Conservation (phyloP, 2,113 vertebrate genomes). For the Micromys minutus region DNA sequence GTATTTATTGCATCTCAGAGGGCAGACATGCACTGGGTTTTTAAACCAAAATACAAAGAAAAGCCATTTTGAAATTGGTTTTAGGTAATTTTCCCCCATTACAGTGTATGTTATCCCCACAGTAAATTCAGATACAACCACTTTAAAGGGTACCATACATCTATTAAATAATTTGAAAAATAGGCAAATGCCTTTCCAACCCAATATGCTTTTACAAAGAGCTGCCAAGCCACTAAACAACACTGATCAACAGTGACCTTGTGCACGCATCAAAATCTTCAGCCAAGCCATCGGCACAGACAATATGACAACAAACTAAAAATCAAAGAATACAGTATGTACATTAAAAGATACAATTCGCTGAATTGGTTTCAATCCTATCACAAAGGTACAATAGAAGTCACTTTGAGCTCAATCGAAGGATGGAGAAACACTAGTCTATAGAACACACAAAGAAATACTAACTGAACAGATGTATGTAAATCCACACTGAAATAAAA, state of each 20-base stretch:
- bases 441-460: slow-evolving; percentile 83
- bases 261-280: slow-evolving; percentile 87
- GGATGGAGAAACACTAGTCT: slow-evolving; percentile 86
- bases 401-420: slow-evolving; percentile 85
- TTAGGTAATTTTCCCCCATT: slow-evolving; percentile 87
- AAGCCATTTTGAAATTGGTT: slow-evolving; percentile 91
- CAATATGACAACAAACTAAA: slow-evolving; percentile 88
- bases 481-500: slow-evolving; percentile 83
- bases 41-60: slow-evolving; percentile 95
- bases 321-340: slow-evolving; percentile 87
- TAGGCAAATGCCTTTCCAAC: slow-evolving; percentile 87
- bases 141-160: slow-evolving; percentile 93
- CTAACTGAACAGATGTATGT: slow-evolving; percentile 84
- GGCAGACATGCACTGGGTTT: slow-evolving; percentile 96
- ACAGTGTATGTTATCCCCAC: slow-evolving; percentile 90
- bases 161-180: slow-evolving; percentile 91
- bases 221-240: slow-evolving; percentile 90
- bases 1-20: slow-evolving; percentile 99
- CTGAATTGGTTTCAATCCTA: slow-evolving; percentile 84
- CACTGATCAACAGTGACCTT: slow-evolving; percentile 92
- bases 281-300: slow-evolving; percentile 91
- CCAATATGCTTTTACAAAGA: slow-evolving; percentile 88
- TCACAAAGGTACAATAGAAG: slow-evolving; percentile 88
- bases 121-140: slow-evolving; percentile 94
- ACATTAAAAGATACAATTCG: slow-evolving; percentile 86